Evolutionary conservation across 2,888 invertebrate genomes (phyloP).

Genomic region (Tiliacea citrago): DNA sequence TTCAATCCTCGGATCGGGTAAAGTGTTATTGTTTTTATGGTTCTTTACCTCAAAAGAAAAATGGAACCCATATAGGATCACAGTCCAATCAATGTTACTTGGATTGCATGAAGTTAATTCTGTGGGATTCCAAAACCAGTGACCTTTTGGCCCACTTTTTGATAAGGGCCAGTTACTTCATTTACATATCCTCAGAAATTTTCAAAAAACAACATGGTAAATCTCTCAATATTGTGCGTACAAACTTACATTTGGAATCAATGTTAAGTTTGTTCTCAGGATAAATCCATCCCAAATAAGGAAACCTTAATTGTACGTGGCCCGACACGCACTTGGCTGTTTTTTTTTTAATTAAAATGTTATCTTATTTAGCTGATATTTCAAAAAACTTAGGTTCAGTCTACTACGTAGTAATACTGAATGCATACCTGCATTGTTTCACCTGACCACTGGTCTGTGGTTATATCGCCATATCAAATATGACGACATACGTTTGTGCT

Average conservation of each 20-base stretch:
- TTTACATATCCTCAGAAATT: slow-evolving; percentile 57
- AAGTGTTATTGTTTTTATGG: not conserved
- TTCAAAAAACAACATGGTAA: slow-evolving; percentile 7
- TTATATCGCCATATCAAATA: not conserved
- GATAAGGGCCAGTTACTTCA: slow-evolving; percentile 50
- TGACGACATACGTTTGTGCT: not conserved
- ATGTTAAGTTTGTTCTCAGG: no score
- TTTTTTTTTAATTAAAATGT: no score
- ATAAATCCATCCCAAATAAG: no score
- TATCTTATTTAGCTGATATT: not conserved
- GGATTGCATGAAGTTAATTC: slow-evolving; percentile 58
- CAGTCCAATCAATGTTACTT: slow-evolving; percentile 53
- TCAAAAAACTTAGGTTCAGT: not conserved
- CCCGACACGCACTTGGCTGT: no score
- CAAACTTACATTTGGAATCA: no score
- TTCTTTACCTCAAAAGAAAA: no score
- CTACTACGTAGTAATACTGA: not conserved
- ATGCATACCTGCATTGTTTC: not conserved
- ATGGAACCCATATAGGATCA: no score
- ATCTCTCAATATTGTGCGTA: no score
- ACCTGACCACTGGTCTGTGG: not conserved
- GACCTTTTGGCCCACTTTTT: slow-evolving; percentile 52
- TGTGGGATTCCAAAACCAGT: slow-evolving; percentile 3
- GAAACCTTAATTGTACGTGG: no score
- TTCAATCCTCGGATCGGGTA: not conserved